A percentile compares a stretch with the other conserved stretches of the same genome.
Evolutionary conservation across 2,113 vertebrate species (phyloP).

Genomic region (Globicephala melas): DNA sequence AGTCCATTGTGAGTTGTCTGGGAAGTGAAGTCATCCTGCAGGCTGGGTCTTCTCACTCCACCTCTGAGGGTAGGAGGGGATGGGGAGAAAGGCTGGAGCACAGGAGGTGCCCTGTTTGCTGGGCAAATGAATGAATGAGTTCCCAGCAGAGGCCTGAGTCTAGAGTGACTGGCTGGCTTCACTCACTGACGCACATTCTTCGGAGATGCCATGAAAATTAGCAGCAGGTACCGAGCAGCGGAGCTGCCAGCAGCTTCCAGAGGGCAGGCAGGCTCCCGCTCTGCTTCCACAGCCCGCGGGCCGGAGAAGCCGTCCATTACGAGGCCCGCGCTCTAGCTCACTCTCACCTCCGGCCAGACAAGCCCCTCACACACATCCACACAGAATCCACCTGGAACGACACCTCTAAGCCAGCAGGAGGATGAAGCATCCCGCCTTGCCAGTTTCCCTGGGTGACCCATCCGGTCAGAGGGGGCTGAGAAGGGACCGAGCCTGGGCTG

Average conservation of each 20-base stretch:
- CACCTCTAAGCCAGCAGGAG: not conserved
- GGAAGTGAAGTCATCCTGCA: not conserved
- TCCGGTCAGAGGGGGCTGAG: not conserved
- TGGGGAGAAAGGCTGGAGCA: not conserved
- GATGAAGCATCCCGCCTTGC: not conserved
- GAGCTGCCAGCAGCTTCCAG: not conserved
- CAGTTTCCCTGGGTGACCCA: not conserved
- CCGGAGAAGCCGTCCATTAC: not conserved
- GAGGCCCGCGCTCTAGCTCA: not conserved
- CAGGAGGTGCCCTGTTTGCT: not conserved
- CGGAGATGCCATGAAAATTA: not conserved
- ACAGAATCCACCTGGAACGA: not conserved
- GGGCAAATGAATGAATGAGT: not conserved
- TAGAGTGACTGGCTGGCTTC: not conserved
- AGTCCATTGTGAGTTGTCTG: not conserved
- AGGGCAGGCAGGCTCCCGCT: not conserved
- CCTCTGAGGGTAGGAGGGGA: too few relatives aligned
- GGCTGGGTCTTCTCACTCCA: too few relatives aligned
- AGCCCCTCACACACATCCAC: not conserved
- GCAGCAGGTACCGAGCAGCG: not conserved
- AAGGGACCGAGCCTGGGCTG: not conserved
- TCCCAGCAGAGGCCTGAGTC: not conserved
- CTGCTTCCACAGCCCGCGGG: rapidly evolving
- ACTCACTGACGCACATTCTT: not conserved
- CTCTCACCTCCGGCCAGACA: not conserved